Evolutionary conservation across 53 echinoderm and acorn worm species (phyloP), one percentile per base, ranked within the genome.

Genomic region (Astropecten irregularis): DNA sequence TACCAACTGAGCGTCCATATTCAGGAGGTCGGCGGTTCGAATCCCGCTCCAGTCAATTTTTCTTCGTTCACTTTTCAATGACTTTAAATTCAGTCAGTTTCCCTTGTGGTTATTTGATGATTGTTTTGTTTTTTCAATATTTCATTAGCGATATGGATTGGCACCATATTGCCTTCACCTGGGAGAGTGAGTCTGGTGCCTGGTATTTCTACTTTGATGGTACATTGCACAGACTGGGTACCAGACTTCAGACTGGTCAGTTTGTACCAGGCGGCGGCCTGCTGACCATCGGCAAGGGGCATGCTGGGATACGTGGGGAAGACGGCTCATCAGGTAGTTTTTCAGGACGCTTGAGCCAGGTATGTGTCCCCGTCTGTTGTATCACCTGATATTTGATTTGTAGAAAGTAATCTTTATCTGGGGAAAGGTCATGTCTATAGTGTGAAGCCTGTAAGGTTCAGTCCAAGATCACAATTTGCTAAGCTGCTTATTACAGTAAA

Each of bases 131-230:
- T n/a, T n/a, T n/a, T n/a, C n/a, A n/a, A n/a, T n/a, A n/a, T n/a
- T n/a, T n/a, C n/a, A n/a, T n/a, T 40, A 87, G 87, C 11, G 49
- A 81, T 13, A 35, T 40, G 8, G 44, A 40, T 26, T 92, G 93
- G 89, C 90, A 85, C 44, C 90, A 88, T 31, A 52, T 93, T 14
- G 57, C 88, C 7, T 85, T 93, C 28, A 90, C 90, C 0, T 93
- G 93, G 93, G 66, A 88, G 59, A 84, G 90, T 27, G 76, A 65
- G 31, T 66, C 84, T n/a, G 93, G 93, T 2, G 73, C 23, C 10
- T 93, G 93, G 93, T 16, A 31, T 14, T 71, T 90, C 66, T 90
- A 90, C 71, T 46, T 85, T 32, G 90, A 93, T 64, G 90, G 84
- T 16, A 26, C 40, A 15, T 5, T 59, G 11, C 28, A 28, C 47